Percentiles rank a stretch among this genome's conserved stretches.
Conservation (phyloP, 2,113 vertebrate species). For the Scortum barcoo region DNA sequence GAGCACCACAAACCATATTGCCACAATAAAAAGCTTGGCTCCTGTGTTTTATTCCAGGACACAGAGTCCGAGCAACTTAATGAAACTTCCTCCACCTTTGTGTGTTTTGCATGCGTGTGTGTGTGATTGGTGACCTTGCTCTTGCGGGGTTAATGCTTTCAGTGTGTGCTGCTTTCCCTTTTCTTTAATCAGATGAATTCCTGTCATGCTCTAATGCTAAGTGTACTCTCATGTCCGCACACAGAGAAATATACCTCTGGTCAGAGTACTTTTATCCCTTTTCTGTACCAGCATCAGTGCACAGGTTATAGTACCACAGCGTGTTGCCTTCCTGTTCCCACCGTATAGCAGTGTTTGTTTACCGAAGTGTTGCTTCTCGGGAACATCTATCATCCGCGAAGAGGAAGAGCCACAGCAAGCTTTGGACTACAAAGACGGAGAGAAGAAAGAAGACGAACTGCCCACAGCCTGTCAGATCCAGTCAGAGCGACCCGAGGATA, state of each 20-base stretch:
- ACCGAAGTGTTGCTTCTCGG: slow-evolving; percentile 15
- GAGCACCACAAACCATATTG: not conserved
- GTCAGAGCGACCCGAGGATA: slow-evolving; percentile 36
- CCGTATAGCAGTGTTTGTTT: slow-evolving; percentile 24
- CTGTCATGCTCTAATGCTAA: not conserved
- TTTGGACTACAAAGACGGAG: slow-evolving; percentile 51
- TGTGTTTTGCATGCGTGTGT: slow-evolving; percentile 4
- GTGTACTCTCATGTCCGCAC: not conserved
- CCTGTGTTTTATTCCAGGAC: slow-evolving; percentile 12
- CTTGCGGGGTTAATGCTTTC: slow-evolving; percentile 24
- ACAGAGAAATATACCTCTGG: not conserved
- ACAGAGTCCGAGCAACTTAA: not conserved
- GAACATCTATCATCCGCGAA: slow-evolving; percentile 40
- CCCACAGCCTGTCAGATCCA: slow-evolving; percentile 63
- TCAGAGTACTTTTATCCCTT: not conserved
- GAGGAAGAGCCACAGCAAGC: slow-evolving; percentile 18
- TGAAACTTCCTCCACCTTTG: not conserved
- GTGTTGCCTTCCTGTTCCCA: slow-evolving; percentile 17
- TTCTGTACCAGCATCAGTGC: slow-evolving; percentile 1
- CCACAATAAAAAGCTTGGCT: not conserved
- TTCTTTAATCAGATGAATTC: slow-evolving; percentile 20
- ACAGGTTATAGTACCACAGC: slow-evolving; percentile 30
- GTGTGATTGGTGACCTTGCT: slow-evolving; percentile 17
- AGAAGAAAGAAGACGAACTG: slow-evolving; percentile 57
- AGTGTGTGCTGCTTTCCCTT: slow-evolving; percentile 6